A percentile compares a stretch with the other conserved stretches of the same genome.
Evolutionary conservation across 2,113 vertebrate genomes (phyloP).

Genomic region (Oryzias javanicus): DNA sequence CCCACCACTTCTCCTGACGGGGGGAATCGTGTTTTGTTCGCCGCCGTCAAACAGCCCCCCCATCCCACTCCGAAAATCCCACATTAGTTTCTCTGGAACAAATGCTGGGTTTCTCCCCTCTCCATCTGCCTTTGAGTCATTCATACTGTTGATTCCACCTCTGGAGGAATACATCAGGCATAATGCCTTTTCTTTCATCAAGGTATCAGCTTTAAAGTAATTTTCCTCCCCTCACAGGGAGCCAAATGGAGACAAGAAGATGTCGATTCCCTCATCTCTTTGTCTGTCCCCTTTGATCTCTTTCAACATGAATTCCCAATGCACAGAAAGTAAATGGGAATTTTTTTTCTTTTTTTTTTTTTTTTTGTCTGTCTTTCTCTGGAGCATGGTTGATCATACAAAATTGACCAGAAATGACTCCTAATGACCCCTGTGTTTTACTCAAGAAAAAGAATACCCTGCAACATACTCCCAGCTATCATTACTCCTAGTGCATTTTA

Average conservation of each 20-base stretch:
- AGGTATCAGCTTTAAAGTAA: slow-evolving; percentile 67
- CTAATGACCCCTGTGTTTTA: slow-evolving; percentile 70
- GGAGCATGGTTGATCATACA: slow-evolving; percentile 66
- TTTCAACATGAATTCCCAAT: slow-evolving; percentile 60
- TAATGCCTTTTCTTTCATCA: slow-evolving; percentile 63
- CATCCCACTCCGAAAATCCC: slow-evolving; percentile 37
- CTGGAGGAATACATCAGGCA: slow-evolving; percentile 63
- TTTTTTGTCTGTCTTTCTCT: slow-evolving; percentile 33
- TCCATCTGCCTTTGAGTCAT: slow-evolving; percentile 53
- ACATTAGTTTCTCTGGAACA: slow-evolving; percentile 50
- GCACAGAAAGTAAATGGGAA: slow-evolving; percentile 66
- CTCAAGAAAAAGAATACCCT: slow-evolving; percentile 30
- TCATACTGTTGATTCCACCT: slow-evolving; percentile 69
- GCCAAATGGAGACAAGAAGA: slow-evolving; percentile 70
- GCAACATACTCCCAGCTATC: slow-evolving; percentile 57
- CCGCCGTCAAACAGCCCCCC: slow-evolving; percentile 56
- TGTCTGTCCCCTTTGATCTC: slow-evolving; percentile 73
- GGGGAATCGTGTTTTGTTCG: slow-evolving; percentile 55
- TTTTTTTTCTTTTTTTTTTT: slow-evolving; percentile 19
- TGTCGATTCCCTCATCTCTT: slow-evolving; percentile 72
- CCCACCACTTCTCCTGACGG: slow-evolving; percentile 44
- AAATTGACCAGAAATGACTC: slow-evolving; percentile 71
- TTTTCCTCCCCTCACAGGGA: slow-evolving; percentile 61
- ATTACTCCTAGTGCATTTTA: slow-evolving; percentile 65
- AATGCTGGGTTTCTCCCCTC: slow-evolving; percentile 24